Percentiles rank a stretch among this genome's conserved stretches.
These are phyloP conservation scores for Trogon melanurus DNA, from an alignment of 2,113 vertebrate genomes.

Conservation along the genomic window DNA sequence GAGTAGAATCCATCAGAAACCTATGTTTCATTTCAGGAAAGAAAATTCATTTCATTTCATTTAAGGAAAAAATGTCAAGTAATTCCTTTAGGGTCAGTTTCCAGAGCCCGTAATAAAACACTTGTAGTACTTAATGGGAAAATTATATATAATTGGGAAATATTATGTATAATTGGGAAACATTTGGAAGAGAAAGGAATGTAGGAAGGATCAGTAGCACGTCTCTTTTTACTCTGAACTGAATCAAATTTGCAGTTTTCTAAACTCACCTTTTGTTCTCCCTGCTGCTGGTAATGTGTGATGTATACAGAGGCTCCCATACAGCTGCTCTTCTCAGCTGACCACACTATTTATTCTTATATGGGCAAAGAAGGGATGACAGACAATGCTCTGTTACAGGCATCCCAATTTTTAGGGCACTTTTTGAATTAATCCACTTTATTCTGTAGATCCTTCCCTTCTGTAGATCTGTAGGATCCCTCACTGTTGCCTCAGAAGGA, in stretches of 20 bases:
- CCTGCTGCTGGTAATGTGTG: background rate
- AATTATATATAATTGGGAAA: constrained; percentile 7
- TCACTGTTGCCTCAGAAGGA: background rate
- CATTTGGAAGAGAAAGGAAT: background rate
- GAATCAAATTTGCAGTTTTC: background rate
- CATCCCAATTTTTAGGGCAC: background rate
- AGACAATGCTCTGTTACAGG: background rate
- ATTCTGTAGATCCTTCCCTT: background rate
- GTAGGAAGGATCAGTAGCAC: background rate
- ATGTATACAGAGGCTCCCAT: background rate
- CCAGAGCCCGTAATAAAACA: background rate
- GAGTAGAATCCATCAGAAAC: background rate
- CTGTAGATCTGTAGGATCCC: background rate
- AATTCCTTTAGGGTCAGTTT: background rate
- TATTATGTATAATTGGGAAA: background rate
- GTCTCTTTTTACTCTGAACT: background rate
- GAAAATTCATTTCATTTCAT: background rate
- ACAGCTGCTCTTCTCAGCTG: background rate
- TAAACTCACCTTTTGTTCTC: background rate
- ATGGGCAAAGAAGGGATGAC: background rate
- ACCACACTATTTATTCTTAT: background rate
- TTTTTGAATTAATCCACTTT: background rate
- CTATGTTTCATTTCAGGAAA: background rate
- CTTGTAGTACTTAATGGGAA: background rate
- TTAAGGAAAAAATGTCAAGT: background rate